phyloP scores from a whole-genome alignment of 2,113 vertebrate species.

The Rhegmatorhina hoffmannsi region DNA sequence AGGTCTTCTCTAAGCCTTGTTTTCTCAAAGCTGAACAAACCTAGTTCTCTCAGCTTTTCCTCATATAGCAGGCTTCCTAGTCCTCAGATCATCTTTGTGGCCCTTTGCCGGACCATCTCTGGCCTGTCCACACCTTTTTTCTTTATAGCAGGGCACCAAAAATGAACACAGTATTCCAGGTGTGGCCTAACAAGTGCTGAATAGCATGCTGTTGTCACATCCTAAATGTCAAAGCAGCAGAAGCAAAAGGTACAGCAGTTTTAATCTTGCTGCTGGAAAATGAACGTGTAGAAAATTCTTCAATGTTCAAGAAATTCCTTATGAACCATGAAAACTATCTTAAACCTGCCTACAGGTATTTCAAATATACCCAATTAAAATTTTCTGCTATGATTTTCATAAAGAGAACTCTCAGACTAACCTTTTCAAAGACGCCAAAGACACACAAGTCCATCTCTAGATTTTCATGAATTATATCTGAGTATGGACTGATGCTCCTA shows the following conservation, averaged over 20 bases:
- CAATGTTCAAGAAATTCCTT: neutral
- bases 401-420: neutral
- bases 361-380: neutral
- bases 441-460: neutral
- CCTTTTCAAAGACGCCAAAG: neutral
- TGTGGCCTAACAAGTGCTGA: neutral
- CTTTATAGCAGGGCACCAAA: neutral
- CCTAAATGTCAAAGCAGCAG: neutral
- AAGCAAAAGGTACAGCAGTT: neutral
- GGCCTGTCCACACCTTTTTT: neutral
- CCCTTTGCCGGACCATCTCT: neutral
- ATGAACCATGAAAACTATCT: neutral
- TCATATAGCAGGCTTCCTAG: neutral
- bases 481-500: neutral
- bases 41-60: neutral
- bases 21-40: neutral
- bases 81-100: neutral
- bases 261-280: neutral
- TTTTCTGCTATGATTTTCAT: neutral
- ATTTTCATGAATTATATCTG: neutral
- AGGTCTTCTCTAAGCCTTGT: neutral
- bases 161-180: neutral
- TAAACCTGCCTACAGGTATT: neutral
- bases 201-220: neutral
- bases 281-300: neutral